phyloP scores from a whole-genome alignment of 2,888 invertebrate genomes.

The Disparrhopalites patrizii region DNA sequence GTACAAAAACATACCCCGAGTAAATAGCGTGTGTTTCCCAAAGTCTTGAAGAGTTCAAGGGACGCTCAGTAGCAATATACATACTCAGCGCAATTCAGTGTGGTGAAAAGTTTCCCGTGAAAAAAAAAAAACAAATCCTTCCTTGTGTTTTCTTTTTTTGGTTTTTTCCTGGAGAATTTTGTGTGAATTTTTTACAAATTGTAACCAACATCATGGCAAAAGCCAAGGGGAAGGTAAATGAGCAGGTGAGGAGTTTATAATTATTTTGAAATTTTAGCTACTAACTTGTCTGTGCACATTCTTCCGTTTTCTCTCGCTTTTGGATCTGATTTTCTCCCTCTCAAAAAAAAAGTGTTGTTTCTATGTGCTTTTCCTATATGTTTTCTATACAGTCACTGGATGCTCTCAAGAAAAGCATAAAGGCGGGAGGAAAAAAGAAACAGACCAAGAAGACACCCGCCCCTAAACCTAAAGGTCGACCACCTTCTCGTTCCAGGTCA shows the following conservation, averaged over 20 bases:
- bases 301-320: too few species aligned
- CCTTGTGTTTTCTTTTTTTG: too few species aligned
- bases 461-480: constrained; percentile 3
- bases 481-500: constrained; percentile 35
- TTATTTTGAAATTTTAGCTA: background rate
- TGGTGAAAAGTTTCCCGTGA: background rate
- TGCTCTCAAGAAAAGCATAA: constrained; percentile 25
- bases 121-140: background rate
- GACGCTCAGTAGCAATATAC: constrained; percentile 1
- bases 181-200: background rate
- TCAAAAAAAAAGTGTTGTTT: too few species aligned
- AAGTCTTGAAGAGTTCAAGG: constrained; percentile 14
- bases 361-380: too few species aligned
- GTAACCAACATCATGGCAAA: constrained; percentile 30
- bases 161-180: background rate
- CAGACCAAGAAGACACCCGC: constrained; percentile 11
- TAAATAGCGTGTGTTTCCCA: background rate
- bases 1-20: background rate
- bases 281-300: background rate
- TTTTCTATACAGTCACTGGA: constrained; percentile 29
- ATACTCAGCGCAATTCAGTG: background rate
- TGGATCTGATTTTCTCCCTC: too few species aligned
- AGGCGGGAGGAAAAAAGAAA: constrained; percentile 30
- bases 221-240: constrained; percentile 42
- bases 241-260: constrained; percentile 35